Evolutionary conservation across 1,140 invertebrate genomes (phyloP).

Genomic region (Halesus radiatus): DNA sequence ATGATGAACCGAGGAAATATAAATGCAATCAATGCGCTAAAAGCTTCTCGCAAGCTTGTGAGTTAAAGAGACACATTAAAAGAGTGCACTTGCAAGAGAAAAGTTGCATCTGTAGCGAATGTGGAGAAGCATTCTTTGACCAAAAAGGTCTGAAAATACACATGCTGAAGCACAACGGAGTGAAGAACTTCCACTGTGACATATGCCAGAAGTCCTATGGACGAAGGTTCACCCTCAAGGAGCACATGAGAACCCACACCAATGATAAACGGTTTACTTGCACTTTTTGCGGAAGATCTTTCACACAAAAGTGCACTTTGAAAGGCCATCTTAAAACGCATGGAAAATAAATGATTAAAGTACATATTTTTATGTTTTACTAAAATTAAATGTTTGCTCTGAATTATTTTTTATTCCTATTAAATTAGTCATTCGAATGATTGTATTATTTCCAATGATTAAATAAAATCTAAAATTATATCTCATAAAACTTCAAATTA

Average conservation of each 20-base stretch:
- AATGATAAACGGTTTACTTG: slow-evolving; percentile 68
- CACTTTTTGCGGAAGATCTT: slow-evolving; percentile 62
- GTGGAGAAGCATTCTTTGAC: slow-evolving; percentile 62
- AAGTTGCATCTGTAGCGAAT: slow-evolving; percentile 62
- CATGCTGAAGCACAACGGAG: slow-evolving; percentile 69
- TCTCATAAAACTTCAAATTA: no score
- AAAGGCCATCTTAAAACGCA: slow-evolving; percentile 62
- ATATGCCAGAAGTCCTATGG: slow-evolving; percentile 67
- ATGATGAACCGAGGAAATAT: slow-evolving; percentile 58
- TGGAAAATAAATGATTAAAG: slow-evolving; percentile 5
- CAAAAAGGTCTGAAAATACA: slow-evolving; percentile 65
- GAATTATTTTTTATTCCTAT: no score
- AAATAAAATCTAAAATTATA: no score
- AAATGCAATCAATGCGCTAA: slow-evolving; percentile 64
- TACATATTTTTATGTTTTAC: no score
- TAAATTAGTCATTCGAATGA: no score
- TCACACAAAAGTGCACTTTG: slow-evolving; percentile 65
- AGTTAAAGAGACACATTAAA: slow-evolving; percentile 60
- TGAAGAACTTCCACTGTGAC: slow-evolving; percentile 69
- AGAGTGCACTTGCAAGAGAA: slow-evolving; percentile 63
- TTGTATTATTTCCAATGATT: no score
- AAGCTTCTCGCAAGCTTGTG: slow-evolving; percentile 61
- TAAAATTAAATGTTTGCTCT: no score
- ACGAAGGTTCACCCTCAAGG: slow-evolving; percentile 70
- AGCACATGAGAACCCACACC: slow-evolving; percentile 84